phyloP scores from a whole-genome alignment of 1,140 invertebrate genomes.

The Euwallacea fornicatus region DNA sequence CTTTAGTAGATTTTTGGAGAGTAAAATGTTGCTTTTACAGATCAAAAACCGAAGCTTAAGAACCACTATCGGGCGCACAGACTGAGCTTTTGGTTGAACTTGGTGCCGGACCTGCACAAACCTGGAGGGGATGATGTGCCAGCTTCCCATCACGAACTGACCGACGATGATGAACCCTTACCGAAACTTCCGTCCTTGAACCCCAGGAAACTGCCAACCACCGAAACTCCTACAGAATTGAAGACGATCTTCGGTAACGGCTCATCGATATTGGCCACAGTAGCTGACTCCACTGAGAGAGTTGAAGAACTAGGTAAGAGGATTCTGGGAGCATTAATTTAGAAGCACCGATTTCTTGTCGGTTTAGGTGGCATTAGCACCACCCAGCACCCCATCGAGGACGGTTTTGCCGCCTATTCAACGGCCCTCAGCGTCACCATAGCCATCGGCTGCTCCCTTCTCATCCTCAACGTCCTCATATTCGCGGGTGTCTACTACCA shows the following conservation, averaged over 20 bases:
- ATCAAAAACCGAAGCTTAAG: constrained; percentile 84
- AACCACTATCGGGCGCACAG: constrained; percentile 92
- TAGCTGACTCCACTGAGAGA: constrained; percentile 48
- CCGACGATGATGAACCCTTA: constrained; percentile 63
- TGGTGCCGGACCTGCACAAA: constrained; percentile 93
- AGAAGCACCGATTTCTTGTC: not conserved
- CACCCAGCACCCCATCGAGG: constrained; percentile 67
- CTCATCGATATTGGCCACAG: constrained; percentile 44
- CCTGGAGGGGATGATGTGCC: constrained; percentile 84
- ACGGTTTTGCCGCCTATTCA: constrained; percentile 84
- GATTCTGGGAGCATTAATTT: not conserved
- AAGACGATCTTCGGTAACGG: constrained; percentile 51
- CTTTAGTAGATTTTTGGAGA: not conserved
- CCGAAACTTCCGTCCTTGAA: constrained; percentile 60
- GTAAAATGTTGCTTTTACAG: constrained; percentile 55
- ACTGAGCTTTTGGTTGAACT: constrained; percentile 94
- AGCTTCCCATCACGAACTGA: constrained; percentile 81
- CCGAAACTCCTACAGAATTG: constrained; percentile 58
- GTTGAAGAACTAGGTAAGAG: constrained; percentile 49
- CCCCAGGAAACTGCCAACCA: constrained; percentile 57
- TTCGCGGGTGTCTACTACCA: constrained; percentile 95
- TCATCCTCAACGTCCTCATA: constrained; percentile 89
- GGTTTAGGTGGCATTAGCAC: constrained; percentile 52
- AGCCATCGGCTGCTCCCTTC: constrained; percentile 88
- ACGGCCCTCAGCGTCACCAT: constrained; percentile 89